Percentiles rank a stretch among this genome's conserved stretches.
These are phyloP conservation scores for Cyclura pinguis DNA, from an alignment of 2,797 vertebrate genomes.

Conservation along the genomic window DNA sequence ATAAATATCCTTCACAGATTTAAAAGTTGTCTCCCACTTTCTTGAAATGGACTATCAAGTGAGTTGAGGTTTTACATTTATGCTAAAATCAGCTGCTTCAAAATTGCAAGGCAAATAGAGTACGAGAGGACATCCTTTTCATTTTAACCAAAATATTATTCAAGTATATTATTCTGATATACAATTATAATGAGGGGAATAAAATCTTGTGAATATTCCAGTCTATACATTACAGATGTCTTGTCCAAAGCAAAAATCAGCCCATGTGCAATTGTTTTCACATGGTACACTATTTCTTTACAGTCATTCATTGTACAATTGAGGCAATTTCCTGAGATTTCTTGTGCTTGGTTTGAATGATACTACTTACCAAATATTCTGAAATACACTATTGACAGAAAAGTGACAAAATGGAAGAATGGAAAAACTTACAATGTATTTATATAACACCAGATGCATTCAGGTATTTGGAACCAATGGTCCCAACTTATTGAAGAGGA, in stretches of 20 bases:
- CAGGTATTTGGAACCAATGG: constrained; percentile 21
- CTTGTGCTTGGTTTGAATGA: not conserved
- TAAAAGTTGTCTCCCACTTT: constrained; percentile 27
- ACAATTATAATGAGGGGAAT: constrained; percentile 66
- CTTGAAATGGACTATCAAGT: constrained; percentile 66
- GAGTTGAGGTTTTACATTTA: constrained; percentile 59
- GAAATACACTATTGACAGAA: constrained; percentile 9
- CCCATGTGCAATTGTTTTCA: not conserved
- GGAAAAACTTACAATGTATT: not conserved
- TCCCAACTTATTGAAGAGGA: constrained; percentile 9
- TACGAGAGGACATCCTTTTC: constrained; percentile 60
- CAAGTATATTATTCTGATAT: constrained; percentile 59
- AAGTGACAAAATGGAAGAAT: not conserved
- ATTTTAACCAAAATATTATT: constrained; percentile 73
- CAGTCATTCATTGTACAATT: not conserved
- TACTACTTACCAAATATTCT: not conserved
- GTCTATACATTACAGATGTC: not conserved
- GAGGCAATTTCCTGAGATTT: not conserved
- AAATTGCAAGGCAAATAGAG: constrained; percentile 62
- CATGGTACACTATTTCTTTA: not conserved
- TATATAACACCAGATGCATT: constrained; percentile 7
- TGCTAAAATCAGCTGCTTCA: constrained; percentile 55
- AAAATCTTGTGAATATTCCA: constrained; percentile 28
- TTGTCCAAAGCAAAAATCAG: not conserved
- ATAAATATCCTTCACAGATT: constrained; percentile 47